Evolutionary conservation across 2,113 vertebrate species (phyloP).

Genomic region (Salvator merianae): DNA sequence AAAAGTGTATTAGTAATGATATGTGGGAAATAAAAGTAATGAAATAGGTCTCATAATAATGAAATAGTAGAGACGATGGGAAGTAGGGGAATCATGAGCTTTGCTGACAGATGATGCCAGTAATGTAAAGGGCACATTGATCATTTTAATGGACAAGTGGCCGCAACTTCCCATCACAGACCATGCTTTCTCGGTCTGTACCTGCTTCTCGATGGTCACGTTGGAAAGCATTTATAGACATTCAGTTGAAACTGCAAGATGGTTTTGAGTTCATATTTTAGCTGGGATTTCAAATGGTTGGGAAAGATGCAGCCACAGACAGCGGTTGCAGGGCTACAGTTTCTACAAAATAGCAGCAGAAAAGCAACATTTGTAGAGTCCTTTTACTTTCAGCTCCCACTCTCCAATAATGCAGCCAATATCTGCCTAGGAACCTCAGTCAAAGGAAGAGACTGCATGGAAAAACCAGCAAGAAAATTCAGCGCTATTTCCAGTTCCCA

Average conservation of each 20-base stretch:
- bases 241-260: conserved; percentile 12
- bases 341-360: neutral
- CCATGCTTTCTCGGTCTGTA: neutral
- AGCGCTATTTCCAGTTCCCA: neutral
- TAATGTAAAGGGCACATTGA: conserved; percentile 23
- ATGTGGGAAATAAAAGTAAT: conserved; percentile 34
- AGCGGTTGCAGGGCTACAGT: neutral
- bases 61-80: conserved; percentile 25
- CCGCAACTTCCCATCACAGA: neutral
- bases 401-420: neutral
- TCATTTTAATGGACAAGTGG: conserved; percentile 28
- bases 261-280: neutral
- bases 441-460: neutral
- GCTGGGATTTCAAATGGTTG: neutral
- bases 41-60: conserved; percentile 29
- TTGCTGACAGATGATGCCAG: conserved; percentile 17
- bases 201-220: neutral
- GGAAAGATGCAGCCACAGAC: neutral
- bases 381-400: neutral
- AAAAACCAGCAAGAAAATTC: too few relatives aligned
- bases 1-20: conserved; percentile 18
- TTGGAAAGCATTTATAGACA: neutral
- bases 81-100: conserved; percentile 14
- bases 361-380: neutral
- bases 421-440: neutral